Percentiles rank a stretch among this genome's conserved stretches.
phyloP scores from a whole-genome alignment of 2,797 vertebrate species.

The Austrolebias charrua region DNA sequence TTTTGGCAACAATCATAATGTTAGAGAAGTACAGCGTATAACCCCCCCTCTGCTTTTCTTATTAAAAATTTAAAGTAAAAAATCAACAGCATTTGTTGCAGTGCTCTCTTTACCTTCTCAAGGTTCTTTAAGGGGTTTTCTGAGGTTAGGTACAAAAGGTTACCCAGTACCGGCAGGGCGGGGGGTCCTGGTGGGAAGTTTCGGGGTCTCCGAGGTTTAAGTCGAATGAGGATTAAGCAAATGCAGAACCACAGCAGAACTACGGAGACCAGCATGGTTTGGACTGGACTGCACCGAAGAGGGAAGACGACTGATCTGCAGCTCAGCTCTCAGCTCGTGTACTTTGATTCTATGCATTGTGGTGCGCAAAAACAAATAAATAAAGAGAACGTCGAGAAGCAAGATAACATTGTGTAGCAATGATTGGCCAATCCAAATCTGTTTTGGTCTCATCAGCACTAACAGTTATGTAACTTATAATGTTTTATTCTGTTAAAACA shows the following conservation, averaged over 20 bases:
- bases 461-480: no score
- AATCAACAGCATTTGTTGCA: no score
- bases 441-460: no score
- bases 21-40: no score
- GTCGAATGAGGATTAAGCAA: constrained; percentile 33
- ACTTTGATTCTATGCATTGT: neutral
- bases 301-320: neutral
- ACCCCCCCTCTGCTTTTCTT: no score
- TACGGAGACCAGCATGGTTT: constrained; percentile 43
- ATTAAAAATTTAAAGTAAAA: no score
- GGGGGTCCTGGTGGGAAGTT: constrained; percentile 66
- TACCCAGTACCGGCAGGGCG: constrained; percentile 51
- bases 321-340: neutral
- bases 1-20: no score
- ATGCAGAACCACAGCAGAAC: constrained; percentile 40
- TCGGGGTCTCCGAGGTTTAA: constrained; percentile 48
- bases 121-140: constrained; percentile 63
- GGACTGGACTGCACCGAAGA: neutral
- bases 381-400: no score
- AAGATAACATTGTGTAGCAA: no score
- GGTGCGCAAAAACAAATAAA: neutral
- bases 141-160: constrained; percentile 44
- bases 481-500: no score
- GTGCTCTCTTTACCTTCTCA: constrained; percentile 47
- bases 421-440: no score